Percentiles rank a stretch among this genome's conserved stretches.
Evolutionary conservation across 1,140 invertebrate genomes (phyloP).

Genomic region (Calephelis virginiensis): DNA sequence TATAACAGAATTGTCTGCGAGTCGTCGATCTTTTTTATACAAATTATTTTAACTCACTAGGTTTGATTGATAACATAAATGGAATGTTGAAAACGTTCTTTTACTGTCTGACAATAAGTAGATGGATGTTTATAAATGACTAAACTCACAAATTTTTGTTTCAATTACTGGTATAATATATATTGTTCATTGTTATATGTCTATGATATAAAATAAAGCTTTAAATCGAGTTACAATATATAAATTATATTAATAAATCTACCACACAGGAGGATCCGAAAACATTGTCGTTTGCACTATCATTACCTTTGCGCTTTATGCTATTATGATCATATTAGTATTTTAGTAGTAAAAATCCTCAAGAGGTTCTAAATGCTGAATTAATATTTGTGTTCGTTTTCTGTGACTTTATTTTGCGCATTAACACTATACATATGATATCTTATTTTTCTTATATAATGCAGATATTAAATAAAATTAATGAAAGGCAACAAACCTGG

Average conservation of each 20-base stretch:
- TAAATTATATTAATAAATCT: constrained; percentile 9
- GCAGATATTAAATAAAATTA: too few relatives aligned
- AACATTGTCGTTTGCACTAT: not conserved
- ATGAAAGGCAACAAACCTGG: too few relatives aligned
- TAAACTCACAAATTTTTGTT: not conserved
- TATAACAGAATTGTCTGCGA: not conserved
- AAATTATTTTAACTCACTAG: constrained; percentile 1
- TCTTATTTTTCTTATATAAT: too few relatives aligned
- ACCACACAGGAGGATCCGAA: not conserved
- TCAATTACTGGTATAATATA: not conserved
- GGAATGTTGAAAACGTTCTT: constrained; percentile 65
- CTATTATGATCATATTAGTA: too few relatives aligned
- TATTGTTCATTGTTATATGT: not conserved
- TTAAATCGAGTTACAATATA: constrained; percentile 20
- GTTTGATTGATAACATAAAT: constrained; percentile 15
- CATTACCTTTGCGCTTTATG: too few relatives aligned
- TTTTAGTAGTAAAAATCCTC: too few relatives aligned
- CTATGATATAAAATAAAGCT: constrained; percentile 20
- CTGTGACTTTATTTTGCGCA: too few relatives aligned
- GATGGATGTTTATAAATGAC: constrained; percentile 29
- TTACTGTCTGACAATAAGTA: constrained; percentile 72
- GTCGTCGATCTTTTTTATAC: not conserved
- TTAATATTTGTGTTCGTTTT: too few relatives aligned
- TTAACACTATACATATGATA: too few relatives aligned
- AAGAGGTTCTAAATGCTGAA: too few relatives aligned